A percentile compares a stretch with the other conserved stretches of the same genome.
These are phyloP conservation scores for Microtus pennsylvanicus DNA, from an alignment of 2,113 vertebrate genomes.

Conservation along the genomic window DNA sequence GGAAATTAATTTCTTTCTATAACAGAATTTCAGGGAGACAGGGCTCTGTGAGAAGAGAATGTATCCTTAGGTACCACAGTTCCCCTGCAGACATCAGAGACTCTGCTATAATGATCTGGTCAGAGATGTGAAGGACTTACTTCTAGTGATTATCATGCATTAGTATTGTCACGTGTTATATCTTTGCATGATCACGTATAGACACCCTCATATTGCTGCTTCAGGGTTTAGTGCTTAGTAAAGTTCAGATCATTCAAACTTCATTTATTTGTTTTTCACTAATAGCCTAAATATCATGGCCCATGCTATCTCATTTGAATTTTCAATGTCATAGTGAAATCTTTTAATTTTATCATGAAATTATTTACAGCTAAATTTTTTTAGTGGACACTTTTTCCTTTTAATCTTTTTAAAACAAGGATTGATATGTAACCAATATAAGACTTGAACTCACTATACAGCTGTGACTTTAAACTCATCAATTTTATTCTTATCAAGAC, in stretches of 20 bases:
- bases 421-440: neutral
- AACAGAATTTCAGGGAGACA: neutral
- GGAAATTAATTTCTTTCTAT: neutral
- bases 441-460: neutral
- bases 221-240: neutral
- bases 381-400: neutral
- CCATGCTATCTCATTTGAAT: neutral
- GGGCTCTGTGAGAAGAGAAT: neutral
- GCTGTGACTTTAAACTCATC: neutral
- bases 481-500: neutral
- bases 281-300: neutral
- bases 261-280: neutral
- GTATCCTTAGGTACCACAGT: neutral
- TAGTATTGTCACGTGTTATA: neutral
- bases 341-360: neutral
- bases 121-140: neutral
- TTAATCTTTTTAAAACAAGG: neutral
- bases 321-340: neutral
- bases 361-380: neutral
- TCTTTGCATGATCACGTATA: neutral
- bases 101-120: neutral
- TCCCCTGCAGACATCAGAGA: neutral
- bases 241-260: neutral
- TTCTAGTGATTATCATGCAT: neutral
- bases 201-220: neutral